These are phyloP conservation scores for Pseudococcus longispinus DNA, from an alignment of 2,888 invertebrate genomes.

Conservation along the genomic window DNA sequence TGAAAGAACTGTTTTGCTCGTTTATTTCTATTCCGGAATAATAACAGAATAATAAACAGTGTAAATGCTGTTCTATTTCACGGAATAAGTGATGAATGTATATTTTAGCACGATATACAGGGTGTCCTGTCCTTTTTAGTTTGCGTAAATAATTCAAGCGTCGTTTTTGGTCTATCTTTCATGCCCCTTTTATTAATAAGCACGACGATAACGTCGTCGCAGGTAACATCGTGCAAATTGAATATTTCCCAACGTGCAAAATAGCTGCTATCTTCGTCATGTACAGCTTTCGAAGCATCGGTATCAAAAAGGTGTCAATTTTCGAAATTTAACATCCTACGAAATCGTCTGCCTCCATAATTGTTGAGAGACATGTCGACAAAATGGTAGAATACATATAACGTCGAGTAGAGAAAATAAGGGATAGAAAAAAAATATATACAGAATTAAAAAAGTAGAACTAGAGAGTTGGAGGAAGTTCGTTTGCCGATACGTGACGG, in stretches of 20 bases:
- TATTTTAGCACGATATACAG: neutral
- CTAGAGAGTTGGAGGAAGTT: slow-evolving; percentile 45
- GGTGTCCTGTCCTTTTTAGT: slow-evolving; percentile 8
- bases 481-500: slow-evolving; percentile 52
- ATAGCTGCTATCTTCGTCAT: too few relatives aligned
- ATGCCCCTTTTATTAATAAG: neutral
- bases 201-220: neutral
- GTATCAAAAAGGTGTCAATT: neutral
- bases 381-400: neutral
- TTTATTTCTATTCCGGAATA: slow-evolving; percentile 34
- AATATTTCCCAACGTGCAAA: too few relatives aligned
- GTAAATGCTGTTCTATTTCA: slow-evolving; percentile 31
- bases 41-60: slow-evolving; percentile 31
- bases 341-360: slow-evolving; percentile 2
- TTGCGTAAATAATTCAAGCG: neutral
- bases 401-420: neutral
- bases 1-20: slow-evolving; percentile 27
- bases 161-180: neutral
- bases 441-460: slow-evolving; percentile 19
- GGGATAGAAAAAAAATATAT: slow-evolving; percentile 38
- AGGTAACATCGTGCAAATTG: neutral
- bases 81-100: slow-evolving; percentile 26
- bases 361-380: slow-evolving; percentile 9
- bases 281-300: too few relatives aligned
- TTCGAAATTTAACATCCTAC: neutral